A percentile compares a stretch with the other conserved stretches of the same genome.
Evolutionary conservation across 2,888 invertebrate species (phyloP).

Genomic region (Endomychus coccineus): DNA sequence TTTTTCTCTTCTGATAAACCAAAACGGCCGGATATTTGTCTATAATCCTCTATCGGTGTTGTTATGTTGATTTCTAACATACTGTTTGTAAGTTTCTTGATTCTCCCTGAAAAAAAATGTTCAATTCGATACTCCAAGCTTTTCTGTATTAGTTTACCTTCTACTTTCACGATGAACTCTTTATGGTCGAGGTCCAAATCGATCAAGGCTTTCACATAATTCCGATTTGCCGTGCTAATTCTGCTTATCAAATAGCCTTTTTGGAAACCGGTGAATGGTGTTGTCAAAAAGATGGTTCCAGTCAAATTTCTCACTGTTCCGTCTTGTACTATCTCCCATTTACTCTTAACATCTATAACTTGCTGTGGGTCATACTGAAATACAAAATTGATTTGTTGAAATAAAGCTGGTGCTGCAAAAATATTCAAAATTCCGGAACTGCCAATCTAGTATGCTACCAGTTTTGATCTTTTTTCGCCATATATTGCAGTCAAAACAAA

Average conservation of each 20-base stretch:
- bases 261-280: slow-evolving; percentile 63
- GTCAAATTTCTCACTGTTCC: slow-evolving; percentile 55
- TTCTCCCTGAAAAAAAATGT: slow-evolving; percentile 48
- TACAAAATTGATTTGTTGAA: too few relatives aligned
- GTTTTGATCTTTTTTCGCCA: too few relatives aligned
- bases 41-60: slow-evolving; percentile 61
- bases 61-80: slow-evolving; percentile 69
- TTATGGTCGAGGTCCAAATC: slow-evolving; percentile 64
- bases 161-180: slow-evolving; percentile 57
- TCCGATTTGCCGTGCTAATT: slow-evolving; percentile 55
- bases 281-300: slow-evolving; percentile 56
- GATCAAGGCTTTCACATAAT: slow-evolving; percentile 60
- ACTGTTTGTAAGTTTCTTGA: slow-evolving; percentile 65
- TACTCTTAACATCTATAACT: slow-evolving; percentile 59
- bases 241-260: slow-evolving; percentile 62
- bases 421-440: too few relatives aligned
- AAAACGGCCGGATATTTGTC: slow-evolving; percentile 58
- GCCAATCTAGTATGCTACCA: too few relatives aligned
- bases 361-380: slow-evolving; percentile 61
- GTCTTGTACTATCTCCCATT: slow-evolving; percentile 58
- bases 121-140: not conserved
- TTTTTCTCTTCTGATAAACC: slow-evolving; percentile 63
- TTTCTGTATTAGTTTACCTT: slow-evolving; percentile 42
- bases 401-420: too few relatives aligned
- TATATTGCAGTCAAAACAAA: too few relatives aligned